Evolutionary conservation across 2,888 invertebrate species (phyloP).

Genomic region (Amitus sp.): DNA sequence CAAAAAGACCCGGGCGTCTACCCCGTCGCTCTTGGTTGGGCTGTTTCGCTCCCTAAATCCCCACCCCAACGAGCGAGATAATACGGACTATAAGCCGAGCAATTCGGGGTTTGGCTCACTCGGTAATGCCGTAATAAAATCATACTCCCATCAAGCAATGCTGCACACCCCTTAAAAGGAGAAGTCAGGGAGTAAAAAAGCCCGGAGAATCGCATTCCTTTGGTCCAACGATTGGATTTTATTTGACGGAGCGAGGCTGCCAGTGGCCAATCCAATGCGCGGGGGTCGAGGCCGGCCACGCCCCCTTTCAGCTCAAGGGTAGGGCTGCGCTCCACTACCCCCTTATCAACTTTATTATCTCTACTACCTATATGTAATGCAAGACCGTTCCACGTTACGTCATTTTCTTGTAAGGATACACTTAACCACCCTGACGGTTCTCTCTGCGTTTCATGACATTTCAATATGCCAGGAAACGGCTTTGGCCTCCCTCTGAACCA

Average conservation of each 20-base stretch:
- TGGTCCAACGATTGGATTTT: constrained; percentile 65
- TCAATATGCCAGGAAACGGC: constrained; percentile 34
- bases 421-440: constrained; percentile 35
- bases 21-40: constrained; percentile 28
- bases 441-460: constrained; percentile 34
- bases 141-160: constrained; percentile 64
- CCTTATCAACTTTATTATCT: constrained; percentile 66
- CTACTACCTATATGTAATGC: constrained; percentile 49
- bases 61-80: constrained; percentile 58
- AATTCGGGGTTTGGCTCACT: constrained; percentile 63
- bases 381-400: constrained; percentile 52
- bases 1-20: constrained; percentile 44
- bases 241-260: constrained; percentile 62
- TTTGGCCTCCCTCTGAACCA: neutral
- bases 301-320: constrained; percentile 49
- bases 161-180: constrained; percentile 53
- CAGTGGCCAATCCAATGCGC: constrained; percentile 57
- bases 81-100: constrained; percentile 64
- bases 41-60: constrained; percentile 30
- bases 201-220: constrained; percentile 61
- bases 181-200: constrained; percentile 56
- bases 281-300: constrained; percentile 55
- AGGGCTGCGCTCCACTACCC: constrained; percentile 55
- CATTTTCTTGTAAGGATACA: constrained; percentile 54
- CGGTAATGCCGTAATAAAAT: constrained; percentile 66